A percentile compares a stretch with the other conserved stretches of the same genome.
Evolutionary conservation across 2,888 invertebrate genomes (phyloP).

Genomic region (Abrostola tripartita): DNA sequence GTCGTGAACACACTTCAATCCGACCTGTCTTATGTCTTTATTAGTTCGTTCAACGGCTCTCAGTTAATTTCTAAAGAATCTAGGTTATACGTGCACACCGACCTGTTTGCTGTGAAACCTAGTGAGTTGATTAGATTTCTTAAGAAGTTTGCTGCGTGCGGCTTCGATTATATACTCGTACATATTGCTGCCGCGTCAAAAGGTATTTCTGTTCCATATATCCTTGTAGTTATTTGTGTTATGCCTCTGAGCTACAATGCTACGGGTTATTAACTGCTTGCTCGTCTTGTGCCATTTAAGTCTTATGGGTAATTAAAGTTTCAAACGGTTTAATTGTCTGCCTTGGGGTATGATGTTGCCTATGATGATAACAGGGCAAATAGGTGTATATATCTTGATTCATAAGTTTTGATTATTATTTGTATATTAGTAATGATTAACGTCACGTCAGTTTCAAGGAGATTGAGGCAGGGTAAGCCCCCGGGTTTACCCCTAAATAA

Average conservation of each 20-base stretch:
- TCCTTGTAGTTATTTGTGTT: conserved; percentile 11
- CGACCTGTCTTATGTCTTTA: conserved; percentile 49
- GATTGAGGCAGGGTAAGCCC: no score
- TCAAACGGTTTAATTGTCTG: conserved; percentile 2
- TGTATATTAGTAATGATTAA: background rate
- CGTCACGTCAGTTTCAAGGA: no score
- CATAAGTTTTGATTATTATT: background rate
- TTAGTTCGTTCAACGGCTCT: conserved; percentile 44
- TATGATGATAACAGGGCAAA: background rate
- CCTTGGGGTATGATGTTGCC: background rate
- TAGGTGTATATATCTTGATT: background rate
- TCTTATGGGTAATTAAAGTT: background rate
- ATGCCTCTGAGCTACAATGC: conserved; percentile 7
- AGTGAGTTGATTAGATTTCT: conserved; percentile 47
- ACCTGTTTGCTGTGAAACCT: conserved; percentile 30
- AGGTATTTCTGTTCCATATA: conserved; percentile 19
- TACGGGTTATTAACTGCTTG: background rate
- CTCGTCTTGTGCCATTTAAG: background rate
- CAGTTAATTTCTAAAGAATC: conserved; percentile 52
- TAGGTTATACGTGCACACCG: conserved; percentile 41
- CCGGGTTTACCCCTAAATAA: no score
- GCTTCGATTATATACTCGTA: conserved; percentile 36
- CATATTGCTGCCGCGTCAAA: conserved; percentile 21
- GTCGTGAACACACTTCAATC: conserved; percentile 60
- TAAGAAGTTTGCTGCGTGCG: conserved; percentile 33